phyloP scores from a whole-genome alignment of 1,140 invertebrate genomes.

The Argopecten irradians region DNA sequence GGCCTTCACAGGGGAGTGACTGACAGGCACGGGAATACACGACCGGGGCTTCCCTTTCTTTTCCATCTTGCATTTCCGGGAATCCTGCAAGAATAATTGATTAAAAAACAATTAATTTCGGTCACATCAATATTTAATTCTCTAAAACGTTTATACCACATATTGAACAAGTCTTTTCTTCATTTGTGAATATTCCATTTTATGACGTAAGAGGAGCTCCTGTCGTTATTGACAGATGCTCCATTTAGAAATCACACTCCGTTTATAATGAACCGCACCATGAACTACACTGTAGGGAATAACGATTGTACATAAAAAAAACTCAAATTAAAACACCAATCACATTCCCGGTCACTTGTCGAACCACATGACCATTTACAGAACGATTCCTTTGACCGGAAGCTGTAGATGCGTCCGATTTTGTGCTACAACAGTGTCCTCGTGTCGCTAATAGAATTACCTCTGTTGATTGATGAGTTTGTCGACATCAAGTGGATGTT shows the following conservation, averaged over 20 bases:
- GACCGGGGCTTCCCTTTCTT: not conserved
- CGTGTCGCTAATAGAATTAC: not conserved
- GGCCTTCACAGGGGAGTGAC: not conserved
- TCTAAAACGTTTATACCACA: not conserved
- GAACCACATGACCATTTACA: not conserved
- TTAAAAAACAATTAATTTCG: not conserved
- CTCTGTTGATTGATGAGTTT: not conserved
- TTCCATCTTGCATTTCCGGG: slow-evolving; percentile 7
- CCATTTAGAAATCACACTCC: not conserved
- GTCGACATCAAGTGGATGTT: not conserved
- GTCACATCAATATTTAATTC: not conserved
- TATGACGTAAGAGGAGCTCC: too few relatives aligned
- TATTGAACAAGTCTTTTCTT: not conserved
- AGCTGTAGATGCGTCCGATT: not conserved
- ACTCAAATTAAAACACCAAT: not conserved
- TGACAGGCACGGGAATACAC: slow-evolving; percentile 7
- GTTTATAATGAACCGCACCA: not conserved
- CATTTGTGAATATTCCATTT: not conserved
- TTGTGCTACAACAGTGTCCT: not conserved
- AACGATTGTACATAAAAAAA: not conserved
- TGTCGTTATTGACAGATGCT: not conserved
- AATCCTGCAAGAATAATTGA: not conserved
- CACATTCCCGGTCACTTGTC: not conserved
- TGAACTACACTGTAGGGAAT: not conserved
- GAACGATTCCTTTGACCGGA: not conserved